Evolutionary conservation across 2,797 vertebrate species (phyloP).

Genomic region (Carapus acus): DNA sequence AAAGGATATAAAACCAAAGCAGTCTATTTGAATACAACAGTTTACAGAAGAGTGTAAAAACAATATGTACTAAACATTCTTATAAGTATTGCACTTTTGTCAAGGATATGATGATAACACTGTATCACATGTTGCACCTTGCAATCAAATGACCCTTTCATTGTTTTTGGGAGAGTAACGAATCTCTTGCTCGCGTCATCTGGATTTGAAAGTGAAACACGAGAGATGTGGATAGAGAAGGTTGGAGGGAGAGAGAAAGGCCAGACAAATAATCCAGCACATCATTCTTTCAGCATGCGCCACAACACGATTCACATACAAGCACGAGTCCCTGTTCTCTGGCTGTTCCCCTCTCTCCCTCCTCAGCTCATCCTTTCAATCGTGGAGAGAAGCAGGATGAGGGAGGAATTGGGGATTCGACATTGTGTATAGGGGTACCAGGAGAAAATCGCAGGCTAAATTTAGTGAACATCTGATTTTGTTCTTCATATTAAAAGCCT

Average conservation of each 20-base stretch:
- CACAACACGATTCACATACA: slow-evolving; percentile 65
- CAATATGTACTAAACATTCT: no score
- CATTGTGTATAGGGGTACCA: slow-evolving; percentile 42
- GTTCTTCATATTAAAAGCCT: slow-evolving; percentile 57
- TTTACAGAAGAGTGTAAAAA: no score
- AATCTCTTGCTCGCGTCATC: slow-evolving; percentile 42
- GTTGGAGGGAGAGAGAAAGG: slow-evolving; percentile 41
- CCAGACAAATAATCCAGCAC: slow-evolving; percentile 68
- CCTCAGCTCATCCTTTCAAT: slow-evolving; percentile 55
- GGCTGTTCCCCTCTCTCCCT: slow-evolving; percentile 61
- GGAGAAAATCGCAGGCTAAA: slow-evolving; percentile 50
- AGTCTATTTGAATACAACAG: no score
- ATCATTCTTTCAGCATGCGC: slow-evolving; percentile 68
- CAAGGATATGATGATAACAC: no score
- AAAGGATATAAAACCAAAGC: no score
- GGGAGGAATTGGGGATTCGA: slow-evolving; percentile 15
- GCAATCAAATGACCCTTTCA: no score
- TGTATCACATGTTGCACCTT: no score
- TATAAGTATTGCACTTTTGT: no score
- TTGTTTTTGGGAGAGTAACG: slow-evolving; percentile 20
- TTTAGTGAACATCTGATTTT: no score
- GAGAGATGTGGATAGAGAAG: background rate
- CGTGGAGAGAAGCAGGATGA: slow-evolving; percentile 41
- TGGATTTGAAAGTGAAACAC: slow-evolving; percentile 36
- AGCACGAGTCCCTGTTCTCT: slow-evolving; percentile 66